Evolutionary conservation across 2,888 invertebrate genomes (phyloP), one percentile per base, ranked within the genome.

Genomic region (Noctua comes): DNA sequence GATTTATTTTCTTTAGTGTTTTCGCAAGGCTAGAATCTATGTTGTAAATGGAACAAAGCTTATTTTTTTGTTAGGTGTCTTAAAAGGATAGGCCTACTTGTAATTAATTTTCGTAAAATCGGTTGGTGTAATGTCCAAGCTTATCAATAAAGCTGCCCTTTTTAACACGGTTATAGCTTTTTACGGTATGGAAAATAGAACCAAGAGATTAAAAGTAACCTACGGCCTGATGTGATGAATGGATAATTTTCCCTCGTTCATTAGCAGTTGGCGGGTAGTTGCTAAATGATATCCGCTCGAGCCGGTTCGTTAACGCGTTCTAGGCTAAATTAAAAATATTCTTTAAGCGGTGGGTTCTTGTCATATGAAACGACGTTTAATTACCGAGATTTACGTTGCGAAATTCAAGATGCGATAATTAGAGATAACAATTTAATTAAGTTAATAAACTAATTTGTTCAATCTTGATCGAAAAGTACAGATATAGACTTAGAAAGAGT

Each of bases 221-320:
- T 64, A 73, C 62, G 75, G 68, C 43, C 75, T 80, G 74, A 82
- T 82, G 81, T 70, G 69, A 82, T 86, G 88, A 87, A 87, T 88
- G 86, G 80, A 86, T 84, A 86, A 83, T 87, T 88, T 86, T 83
- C 72, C 82, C 79, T 82, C 86, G 84, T 88, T 91, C 91, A 91
- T 91, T 91, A 92, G 90, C 83, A 88, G 84, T 83, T 80, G 80
- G 80, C 76, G 77, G 80, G 79, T 77, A 78, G 77, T 72, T 76
- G 79, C 82, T 79, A 82, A 88, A 86, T 89, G 81, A 85, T 85
- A 85, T 87, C 82, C 83, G 86, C 68, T 71, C 24, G 71, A 65
- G 88, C 77, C 69, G 71, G 80, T 85, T 91, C 88, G 86, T 89
- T 89, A 88, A 84, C 75, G 82, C 77, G 72, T 48, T 72, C 82